A percentile compares a stretch with the other conserved stretches of the same genome.
Evolutionary conservation across 1,140 invertebrate species (phyloP).

Genomic region (Varroa destructor): DNA sequence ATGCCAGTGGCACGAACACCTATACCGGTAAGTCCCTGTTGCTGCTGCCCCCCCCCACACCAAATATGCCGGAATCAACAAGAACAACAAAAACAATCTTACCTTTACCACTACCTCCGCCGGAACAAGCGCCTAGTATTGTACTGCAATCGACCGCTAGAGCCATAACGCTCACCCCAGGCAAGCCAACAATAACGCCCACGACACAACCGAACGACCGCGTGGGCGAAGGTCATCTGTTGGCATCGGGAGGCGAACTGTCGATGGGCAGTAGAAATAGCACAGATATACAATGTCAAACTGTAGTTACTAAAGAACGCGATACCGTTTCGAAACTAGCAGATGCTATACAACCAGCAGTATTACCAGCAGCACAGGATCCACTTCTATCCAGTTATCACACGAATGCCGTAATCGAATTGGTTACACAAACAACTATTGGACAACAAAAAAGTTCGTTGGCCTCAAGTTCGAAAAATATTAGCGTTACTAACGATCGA

Average conservation of each 20-base stretch:
- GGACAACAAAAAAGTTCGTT: no score
- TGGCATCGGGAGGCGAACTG: constrained; percentile 29
- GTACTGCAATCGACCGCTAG: not conserved
- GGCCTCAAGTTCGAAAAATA: no score
- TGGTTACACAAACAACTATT: no score
- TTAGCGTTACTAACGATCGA: no score
- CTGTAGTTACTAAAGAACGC: constrained; percentile 29
- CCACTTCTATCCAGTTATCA: no score
- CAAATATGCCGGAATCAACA: constrained; percentile 32
- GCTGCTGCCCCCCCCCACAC: constrained; percentile 30
- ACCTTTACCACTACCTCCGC: constrained; percentile 18
- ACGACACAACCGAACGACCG: constrained; percentile 1
- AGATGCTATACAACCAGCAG: no score
- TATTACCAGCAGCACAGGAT: no score
- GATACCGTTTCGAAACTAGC: constrained; percentile 14
- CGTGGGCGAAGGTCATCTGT: no score
- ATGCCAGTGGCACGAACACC: no score
- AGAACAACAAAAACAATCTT: constrained; percentile 29
- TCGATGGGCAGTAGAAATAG: constrained; percentile 33
- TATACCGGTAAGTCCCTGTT: no score
- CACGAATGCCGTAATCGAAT: no score
- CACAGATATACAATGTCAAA: constrained; percentile 4
- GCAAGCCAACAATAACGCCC: not conserved
- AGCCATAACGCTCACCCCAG: not conserved
- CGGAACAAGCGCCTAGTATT: constrained; percentile 35